phyloP scores from a whole-genome alignment of 1,140 invertebrate species.

The Drosophila carrolli region DNA sequence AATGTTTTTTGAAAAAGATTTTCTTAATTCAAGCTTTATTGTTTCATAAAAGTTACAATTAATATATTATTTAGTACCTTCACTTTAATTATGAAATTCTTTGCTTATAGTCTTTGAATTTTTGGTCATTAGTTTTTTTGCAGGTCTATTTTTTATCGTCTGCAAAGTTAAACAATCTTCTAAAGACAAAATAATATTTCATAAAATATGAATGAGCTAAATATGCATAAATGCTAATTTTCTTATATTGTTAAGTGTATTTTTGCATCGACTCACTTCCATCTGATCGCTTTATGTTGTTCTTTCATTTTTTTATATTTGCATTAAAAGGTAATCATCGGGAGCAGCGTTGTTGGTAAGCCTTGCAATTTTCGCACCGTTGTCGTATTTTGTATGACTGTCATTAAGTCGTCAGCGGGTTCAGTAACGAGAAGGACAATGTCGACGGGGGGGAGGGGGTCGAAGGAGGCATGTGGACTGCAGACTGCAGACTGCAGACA shows the following conservation, averaged over 20 bases:
- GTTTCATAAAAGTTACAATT: too few relatives aligned
- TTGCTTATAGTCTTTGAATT: too few relatives aligned
- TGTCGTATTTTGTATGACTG: constrained; percentile 80
- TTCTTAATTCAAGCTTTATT: too few relatives aligned
- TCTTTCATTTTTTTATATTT: constrained; percentile 59
- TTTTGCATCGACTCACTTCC: not conserved
- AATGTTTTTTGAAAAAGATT: too few relatives aligned
- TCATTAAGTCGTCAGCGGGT: constrained; percentile 80
- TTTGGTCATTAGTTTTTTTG: too few relatives aligned
- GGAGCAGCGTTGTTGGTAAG: constrained; percentile 51
- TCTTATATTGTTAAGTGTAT: not conserved
- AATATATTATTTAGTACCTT: too few relatives aligned
- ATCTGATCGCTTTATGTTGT: constrained; percentile 28
- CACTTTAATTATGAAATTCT: too few relatives aligned
- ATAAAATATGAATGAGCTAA: too few relatives aligned
- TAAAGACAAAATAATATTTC: too few relatives aligned
- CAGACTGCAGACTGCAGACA: not conserved
- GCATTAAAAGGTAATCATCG: constrained; percentile 81
- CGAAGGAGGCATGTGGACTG: not conserved
- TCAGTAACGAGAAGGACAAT: constrained; percentile 58
- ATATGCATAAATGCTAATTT: not conserved
- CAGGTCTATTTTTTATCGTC: too few relatives aligned
- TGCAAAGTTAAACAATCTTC: too few relatives aligned
- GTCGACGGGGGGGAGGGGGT: not conserved
- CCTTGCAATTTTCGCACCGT: constrained; percentile 77